phyloP scores from a whole-genome alignment of 2,113 vertebrate genomes.

The Oncorhynchus masou region DNA sequence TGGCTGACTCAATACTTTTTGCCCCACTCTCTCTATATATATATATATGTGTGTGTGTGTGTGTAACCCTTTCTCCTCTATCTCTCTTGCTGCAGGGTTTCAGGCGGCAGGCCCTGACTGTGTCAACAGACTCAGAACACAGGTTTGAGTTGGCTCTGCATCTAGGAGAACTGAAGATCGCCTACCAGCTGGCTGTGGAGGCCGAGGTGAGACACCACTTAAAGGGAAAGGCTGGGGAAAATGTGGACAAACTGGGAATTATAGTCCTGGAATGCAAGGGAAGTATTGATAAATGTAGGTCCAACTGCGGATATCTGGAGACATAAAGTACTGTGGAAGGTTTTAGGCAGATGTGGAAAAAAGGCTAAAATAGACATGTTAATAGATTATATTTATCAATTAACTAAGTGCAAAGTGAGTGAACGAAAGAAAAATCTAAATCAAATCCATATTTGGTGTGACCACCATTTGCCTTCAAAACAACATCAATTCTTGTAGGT shows the following conservation, averaged over 20 bases:
- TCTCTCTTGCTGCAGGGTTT: slow-evolving; percentile 78
- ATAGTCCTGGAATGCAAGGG: neutral
- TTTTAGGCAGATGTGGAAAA: too few relatives aligned
- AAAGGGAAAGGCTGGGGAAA: neutral
- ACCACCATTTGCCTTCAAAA: too few relatives aligned
- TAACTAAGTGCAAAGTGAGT: too few relatives aligned
- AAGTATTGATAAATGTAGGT: neutral
- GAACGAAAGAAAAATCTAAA: too few relatives aligned
- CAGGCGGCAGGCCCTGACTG: slow-evolving; percentile 91
- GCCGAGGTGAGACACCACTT: slow-evolving; percentile 79
- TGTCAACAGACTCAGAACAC: slow-evolving; percentile 92
- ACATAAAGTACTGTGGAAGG: too few relatives aligned
- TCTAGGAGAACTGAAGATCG: slow-evolving; percentile 87
- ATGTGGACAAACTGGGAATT: neutral
- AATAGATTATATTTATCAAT: too few relatives aligned
- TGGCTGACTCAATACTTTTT: too few relatives aligned
- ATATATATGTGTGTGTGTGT: too few relatives aligned
- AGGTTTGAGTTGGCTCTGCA: slow-evolving; percentile 92
- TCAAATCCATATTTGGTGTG: too few relatives aligned
- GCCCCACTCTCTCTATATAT: neutral
- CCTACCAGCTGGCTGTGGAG: slow-evolving; percentile 86
- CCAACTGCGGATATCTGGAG: too few relatives aligned
- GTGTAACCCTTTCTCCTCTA: neutral
- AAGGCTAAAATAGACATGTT: too few relatives aligned
- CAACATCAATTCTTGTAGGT: too few relatives aligned